phyloP scores from a whole-genome alignment of 1,140 invertebrate genomes.

The Armadillidium nasatum region DNA sequence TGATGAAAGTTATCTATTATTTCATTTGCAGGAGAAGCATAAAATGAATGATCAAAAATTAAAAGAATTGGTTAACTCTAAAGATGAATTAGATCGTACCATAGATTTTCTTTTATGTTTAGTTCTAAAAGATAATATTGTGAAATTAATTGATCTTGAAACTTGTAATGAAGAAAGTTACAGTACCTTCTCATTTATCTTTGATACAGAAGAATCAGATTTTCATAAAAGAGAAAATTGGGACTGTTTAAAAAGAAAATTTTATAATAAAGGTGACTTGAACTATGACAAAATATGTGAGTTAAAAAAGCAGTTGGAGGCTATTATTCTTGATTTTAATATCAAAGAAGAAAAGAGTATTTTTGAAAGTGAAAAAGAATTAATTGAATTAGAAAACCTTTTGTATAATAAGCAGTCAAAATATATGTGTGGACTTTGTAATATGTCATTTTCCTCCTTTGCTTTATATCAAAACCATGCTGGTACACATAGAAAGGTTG shows the following conservation, averaged over 20 bases:
- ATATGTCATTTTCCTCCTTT: not conserved
- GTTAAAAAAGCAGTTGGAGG: not conserved
- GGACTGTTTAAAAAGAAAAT: not conserved
- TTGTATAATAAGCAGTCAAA: not conserved
- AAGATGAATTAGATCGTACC: not conserved
- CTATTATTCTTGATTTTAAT: not conserved
- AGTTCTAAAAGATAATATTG: not conserved
- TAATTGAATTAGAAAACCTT: not conserved
- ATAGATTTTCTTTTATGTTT: not conserved
- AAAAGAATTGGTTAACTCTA: not conserved
- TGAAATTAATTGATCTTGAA: not conserved
- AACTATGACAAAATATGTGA: not conserved
- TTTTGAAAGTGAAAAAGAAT: not conserved
- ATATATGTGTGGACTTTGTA: not conserved
- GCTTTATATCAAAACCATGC: too few species aligned
- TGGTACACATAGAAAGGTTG: too few species aligned
- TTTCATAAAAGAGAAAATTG: not conserved
- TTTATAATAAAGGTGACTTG: not conserved
- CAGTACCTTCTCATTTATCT: not conserved
- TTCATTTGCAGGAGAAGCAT: not conserved
- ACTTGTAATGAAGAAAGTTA: not conserved
- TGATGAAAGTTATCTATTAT: conserved; percentile 1
- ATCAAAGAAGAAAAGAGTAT: not conserved
- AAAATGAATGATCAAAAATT: not conserved
- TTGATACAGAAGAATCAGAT: not conserved